These are phyloP conservation scores for Octopus sinensis DNA, from an alignment of 1,140 invertebrate genomes.

Conservation along the genomic window DNA sequence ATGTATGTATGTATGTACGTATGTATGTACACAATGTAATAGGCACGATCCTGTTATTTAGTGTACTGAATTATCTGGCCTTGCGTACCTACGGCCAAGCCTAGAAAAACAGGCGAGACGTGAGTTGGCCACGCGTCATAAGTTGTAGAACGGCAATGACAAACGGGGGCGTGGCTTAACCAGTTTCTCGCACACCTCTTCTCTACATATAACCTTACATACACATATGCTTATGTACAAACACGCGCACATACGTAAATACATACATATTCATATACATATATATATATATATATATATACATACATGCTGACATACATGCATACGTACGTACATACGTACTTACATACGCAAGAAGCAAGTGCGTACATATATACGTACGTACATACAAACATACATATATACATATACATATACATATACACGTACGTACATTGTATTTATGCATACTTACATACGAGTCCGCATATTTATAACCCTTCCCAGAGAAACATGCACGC, in stretches of 20 bases:
- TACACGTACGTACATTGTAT: background rate
- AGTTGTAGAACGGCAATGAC: background rate
- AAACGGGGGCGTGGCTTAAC: background rate
- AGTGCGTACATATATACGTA: background rate
- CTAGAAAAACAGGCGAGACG: background rate
- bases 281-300: background rate
- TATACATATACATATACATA: background rate
- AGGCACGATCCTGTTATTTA: background rate
- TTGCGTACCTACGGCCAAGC: background rate
- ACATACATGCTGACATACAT: background rate
- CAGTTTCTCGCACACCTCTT: background rate
- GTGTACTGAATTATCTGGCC: too few relatives aligned
- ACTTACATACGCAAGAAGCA: background rate
- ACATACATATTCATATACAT: background rate
- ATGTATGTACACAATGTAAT: constrained; percentile 8
- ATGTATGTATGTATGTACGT: constrained; percentile 3
- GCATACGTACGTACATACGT: background rate
- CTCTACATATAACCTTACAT: background rate
- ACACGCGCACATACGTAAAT: background rate
- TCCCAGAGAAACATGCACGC: background rate
- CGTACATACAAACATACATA: background rate
- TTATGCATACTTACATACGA: background rate
- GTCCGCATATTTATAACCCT: background rate
- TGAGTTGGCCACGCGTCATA: background rate
- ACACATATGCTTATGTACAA: background rate